Conservation (phyloP, 2,113 vertebrate genomes). For the Turnix velox region DNA sequence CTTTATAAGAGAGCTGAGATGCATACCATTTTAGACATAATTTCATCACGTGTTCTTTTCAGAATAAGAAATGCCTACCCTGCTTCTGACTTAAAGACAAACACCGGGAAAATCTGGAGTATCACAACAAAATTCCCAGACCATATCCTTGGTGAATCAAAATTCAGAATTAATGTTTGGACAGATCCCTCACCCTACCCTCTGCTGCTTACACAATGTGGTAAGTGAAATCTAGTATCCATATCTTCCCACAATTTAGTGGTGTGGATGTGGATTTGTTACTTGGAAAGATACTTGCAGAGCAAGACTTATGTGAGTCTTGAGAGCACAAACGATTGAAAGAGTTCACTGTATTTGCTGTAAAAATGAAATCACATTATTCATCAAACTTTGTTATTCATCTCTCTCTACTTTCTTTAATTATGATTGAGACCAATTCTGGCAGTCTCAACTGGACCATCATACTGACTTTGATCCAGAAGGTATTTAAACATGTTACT, state of each 20-base stretch:
- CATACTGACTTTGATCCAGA: background rate
- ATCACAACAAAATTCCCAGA: conserved; percentile 28
- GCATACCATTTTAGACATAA: background rate
- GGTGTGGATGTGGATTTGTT: background rate
- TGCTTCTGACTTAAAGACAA: conserved; percentile 53
- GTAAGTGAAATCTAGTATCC: background rate
- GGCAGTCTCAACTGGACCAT: background rate
- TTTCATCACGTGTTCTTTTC: background rate
- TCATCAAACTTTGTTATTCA: background rate
- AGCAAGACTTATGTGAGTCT: background rate
- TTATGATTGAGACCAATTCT: background rate
- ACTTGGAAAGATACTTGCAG: background rate
- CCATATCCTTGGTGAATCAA: conserved; percentile 16
- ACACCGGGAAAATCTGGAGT: conserved; percentile 70
- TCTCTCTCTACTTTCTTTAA: background rate
- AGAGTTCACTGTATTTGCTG: background rate
- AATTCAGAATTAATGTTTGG: conserved; percentile 50
- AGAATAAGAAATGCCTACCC: conserved; percentile 61
- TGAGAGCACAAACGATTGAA: background rate
- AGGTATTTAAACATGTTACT: background rate
- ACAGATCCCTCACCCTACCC: conserved; percentile 12
- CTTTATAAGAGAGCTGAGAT: background rate
- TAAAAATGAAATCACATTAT: background rate
- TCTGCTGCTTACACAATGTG: background rate
- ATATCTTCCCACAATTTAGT: background rate